These are phyloP conservation scores for Archips crataeganus DNA, from an alignment of 2,888 invertebrate species.

Conservation along the genomic window DNA sequence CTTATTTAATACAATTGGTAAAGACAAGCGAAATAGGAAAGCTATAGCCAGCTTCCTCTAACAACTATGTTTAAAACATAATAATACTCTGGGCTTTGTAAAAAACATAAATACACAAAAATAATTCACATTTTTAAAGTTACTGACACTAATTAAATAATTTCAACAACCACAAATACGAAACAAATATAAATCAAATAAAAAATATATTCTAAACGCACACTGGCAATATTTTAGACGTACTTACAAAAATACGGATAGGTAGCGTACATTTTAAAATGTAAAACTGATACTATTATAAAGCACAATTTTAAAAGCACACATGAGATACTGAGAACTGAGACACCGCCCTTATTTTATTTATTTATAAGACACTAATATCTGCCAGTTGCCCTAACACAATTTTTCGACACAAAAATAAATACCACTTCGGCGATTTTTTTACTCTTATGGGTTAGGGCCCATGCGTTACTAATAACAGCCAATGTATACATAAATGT, in stretches of 20 bases:
- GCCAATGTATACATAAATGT: slow-evolving; percentile 25
- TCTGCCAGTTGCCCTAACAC: slow-evolving; percentile 33
- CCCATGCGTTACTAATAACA: slow-evolving; percentile 27
- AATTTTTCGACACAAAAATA: slow-evolving; percentile 28
- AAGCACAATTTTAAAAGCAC: slow-evolving; percentile 22
- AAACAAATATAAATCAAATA: slow-evolving; percentile 25
- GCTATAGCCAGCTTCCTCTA: slow-evolving; percentile 16
- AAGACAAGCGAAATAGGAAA: slow-evolving; percentile 25
- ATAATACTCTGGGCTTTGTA: slow-evolving; percentile 49
- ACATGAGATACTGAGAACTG: slow-evolving; percentile 6
- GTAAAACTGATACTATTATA: slow-evolving; percentile 4
- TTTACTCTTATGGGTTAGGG: slow-evolving; percentile 12
- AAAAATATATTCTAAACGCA: slow-evolving; percentile 37
- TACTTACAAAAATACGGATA: neutral
- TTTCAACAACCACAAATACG: slow-evolving; percentile 32
- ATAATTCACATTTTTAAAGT: slow-evolving; percentile 22
- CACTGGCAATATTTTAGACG: slow-evolving; percentile 24
- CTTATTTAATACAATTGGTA: neutral
- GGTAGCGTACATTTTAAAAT: neutral
- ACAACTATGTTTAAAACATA: slow-evolving; percentile 42
- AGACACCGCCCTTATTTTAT: slow-evolving; percentile 35
- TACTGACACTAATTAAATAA: slow-evolving; percentile 16
- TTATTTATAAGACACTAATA: slow-evolving; percentile 40
- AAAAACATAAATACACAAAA: slow-evolving; percentile 31
- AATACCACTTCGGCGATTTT: slow-evolving; percentile 14